A percentile compares a stretch with the other conserved stretches of the same genome.
Conservation (phyloP, 1,140 invertebrate species). For the Drosophila subpulchrella region DNA sequence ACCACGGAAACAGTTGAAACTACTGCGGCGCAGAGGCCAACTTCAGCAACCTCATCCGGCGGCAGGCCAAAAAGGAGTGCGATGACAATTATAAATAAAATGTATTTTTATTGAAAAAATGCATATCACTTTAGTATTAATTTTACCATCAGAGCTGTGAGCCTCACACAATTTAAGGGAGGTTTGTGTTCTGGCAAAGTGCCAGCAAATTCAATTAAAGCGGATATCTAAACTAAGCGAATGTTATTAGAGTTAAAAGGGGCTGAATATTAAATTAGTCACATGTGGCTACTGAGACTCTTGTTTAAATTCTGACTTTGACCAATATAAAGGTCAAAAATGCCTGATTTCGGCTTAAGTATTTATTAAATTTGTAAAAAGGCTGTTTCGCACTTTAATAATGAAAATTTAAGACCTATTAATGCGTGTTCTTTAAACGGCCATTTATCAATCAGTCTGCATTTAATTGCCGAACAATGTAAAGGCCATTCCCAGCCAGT, state of each 20-base stretch:
- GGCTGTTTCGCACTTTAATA: too few species aligned
- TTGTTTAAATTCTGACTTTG: too few species aligned
- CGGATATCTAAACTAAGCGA: slow-evolving; percentile 19
- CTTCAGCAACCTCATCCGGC: too few species aligned
- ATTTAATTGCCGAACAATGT: not conserved
- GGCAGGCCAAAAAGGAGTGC: too few species aligned
- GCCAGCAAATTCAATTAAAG: slow-evolving; percentile 10
- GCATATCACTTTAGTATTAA: too few species aligned
- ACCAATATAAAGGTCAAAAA: too few species aligned
- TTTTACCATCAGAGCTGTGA: too few species aligned
- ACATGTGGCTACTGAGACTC: not conserved
- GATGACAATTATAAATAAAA: too few species aligned
- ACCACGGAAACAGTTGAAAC: slow-evolving; percentile 80
- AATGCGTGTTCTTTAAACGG: not conserved
- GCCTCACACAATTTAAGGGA: not conserved
- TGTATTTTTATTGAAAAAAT: too few species aligned
- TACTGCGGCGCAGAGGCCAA: too few species aligned
- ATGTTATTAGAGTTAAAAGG: not conserved
- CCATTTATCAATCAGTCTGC: not conserved
- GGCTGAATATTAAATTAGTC: not conserved
- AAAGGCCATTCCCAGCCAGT: not conserved
- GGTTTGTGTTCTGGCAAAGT: slow-evolving; percentile 3
- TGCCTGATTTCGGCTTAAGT: too few species aligned
- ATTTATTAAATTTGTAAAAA: not conserved
- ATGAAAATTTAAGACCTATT: not conserved